Percentiles rank a stretch among this genome's conserved stretches.
Evolutionary conservation across 2,888 invertebrate genomes (phyloP).

Genomic region (Pterostichus niger): DNA sequence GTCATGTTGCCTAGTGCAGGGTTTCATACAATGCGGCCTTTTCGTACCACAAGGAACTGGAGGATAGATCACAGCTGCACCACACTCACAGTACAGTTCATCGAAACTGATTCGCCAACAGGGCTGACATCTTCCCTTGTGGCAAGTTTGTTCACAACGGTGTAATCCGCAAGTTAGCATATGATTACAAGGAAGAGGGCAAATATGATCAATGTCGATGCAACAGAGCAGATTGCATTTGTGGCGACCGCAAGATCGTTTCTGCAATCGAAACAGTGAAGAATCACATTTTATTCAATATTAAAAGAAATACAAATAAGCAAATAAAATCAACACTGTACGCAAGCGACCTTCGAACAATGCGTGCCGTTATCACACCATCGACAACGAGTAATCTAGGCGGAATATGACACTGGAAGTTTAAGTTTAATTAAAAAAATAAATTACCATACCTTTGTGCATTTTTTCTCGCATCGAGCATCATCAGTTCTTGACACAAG

Average conservation of each 20-base stretch:
- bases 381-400: too few species aligned
- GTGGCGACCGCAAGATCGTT: slow-evolving; percentile 91
- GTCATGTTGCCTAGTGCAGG: slow-evolving; percentile 87
- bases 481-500: slow-evolving; percentile 85
- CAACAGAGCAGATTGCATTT: slow-evolving; percentile 95
- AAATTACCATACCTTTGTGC: slow-evolving; percentile 12
- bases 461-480: slow-evolving; percentile 81
- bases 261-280: slow-evolving; percentile 73
- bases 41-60: slow-evolving; percentile 96
- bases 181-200: slow-evolving; percentile 90
- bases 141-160: slow-evolving; percentile 93
- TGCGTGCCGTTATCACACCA: too few species aligned
- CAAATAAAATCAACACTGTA: too few species aligned
- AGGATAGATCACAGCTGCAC: slow-evolving; percentile 90
- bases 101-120: slow-evolving; percentile 93
- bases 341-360: too few species aligned
- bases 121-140: slow-evolving; percentile 89
- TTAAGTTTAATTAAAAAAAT: not conserved
- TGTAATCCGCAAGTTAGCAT: slow-evolving; percentile 93
- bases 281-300: too few species aligned
- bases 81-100: slow-evolving; percentile 95
- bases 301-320: too few species aligned
- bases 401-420: too few species aligned
- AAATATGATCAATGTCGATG: slow-evolving; percentile 91
- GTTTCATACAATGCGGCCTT: slow-evolving; percentile 88